These are phyloP conservation scores for Notothenia coriiceps DNA, from an alignment of 2,113 vertebrate genomes.

Conservation along the genomic window DNA sequence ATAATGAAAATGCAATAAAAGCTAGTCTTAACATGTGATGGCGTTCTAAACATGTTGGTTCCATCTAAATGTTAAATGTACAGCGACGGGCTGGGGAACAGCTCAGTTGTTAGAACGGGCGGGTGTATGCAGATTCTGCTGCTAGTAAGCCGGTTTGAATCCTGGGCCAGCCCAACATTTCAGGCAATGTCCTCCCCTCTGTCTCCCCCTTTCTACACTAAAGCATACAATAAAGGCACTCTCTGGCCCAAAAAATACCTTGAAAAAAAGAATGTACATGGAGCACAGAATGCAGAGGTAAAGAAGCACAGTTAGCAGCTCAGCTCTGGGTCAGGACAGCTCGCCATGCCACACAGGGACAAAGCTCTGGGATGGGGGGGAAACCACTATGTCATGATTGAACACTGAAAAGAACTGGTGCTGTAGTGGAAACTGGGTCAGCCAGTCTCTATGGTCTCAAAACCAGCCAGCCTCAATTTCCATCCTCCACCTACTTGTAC, in stretches of 20 bases:
- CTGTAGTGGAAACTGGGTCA: conserved; percentile 77
- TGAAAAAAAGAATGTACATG: neutral
- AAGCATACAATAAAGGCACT: too few species aligned
- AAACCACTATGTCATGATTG: conserved; percentile 70
- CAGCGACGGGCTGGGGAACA: too few species aligned
- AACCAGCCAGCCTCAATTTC: conserved; percentile 69
- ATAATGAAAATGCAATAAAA: neutral
- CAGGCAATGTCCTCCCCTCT: too few species aligned
- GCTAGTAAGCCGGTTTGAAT: too few species aligned
- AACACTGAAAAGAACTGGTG: conserved; percentile 70
- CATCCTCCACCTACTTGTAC: conserved; percentile 72
- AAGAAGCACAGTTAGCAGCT: neutral
- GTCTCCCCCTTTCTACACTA: too few species aligned
- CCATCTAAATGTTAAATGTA: neutral
- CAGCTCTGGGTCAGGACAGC: conserved; percentile 35
- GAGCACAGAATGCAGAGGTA: neutral
- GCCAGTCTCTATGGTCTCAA: conserved; percentile 71
- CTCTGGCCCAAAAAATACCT: too few species aligned
- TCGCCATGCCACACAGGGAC: conserved; percentile 39
- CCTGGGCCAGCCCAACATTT: too few species aligned
- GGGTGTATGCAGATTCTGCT: too few species aligned
- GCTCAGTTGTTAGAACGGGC: too few species aligned
- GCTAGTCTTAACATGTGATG: too few species aligned
- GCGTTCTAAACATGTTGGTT: neutral
- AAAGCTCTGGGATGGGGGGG: conserved; percentile 58